Base-by-base conservation (phyloP, 2,113 vertebrate genomes). In the Microcebus lehilahytsara region DNA sequence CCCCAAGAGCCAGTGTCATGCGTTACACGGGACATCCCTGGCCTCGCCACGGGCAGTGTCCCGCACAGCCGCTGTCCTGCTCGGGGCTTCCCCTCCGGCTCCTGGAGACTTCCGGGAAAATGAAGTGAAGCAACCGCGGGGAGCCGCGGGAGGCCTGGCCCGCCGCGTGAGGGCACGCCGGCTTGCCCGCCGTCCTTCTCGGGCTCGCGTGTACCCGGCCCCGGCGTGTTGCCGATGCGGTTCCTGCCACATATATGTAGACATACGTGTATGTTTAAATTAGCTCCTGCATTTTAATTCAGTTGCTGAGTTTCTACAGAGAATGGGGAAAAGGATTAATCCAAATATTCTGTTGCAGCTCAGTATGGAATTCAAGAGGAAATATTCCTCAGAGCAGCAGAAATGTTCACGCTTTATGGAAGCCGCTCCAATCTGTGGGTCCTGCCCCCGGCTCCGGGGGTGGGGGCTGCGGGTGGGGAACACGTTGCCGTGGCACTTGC, bases 1-100 rank as follows among this genome's bases (percentile, higher is more conserved):
- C 4, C 62, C 62, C 25, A 30, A 0, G 40, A 27, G 19, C 58
- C 0, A 0, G 12, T 6, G 13, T 4, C 66, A 2, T 2, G 0
- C 2, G 17, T 51, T 30, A 34, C 49, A 3, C 1, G 0, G 62
- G 40, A 25, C 0, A 56, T 32, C 34, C 4, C 62, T 4, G 23
- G 30, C 89, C 71, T n/a, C 2, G 0, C 3, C 30, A 1, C 62
- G 30, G 23, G 71, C 13, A 37, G 23, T 13, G 1, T 32, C 17
- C 6, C 1, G 1, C 66, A 32, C 7, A 0, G 71, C 51, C 10
- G 6, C 51, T 27, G 27, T 90, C 42, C 94, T 16, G 34, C 20
- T 16, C 6, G 1, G 1, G 0, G 69, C 16, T 22, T 9, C 30
- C 53, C 60, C 16, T 4, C 5, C 2, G 40, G 27, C 78, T 53